Conservation (phyloP, 2,797 vertebrate species). For the Leptatherina wallacei region DNA sequence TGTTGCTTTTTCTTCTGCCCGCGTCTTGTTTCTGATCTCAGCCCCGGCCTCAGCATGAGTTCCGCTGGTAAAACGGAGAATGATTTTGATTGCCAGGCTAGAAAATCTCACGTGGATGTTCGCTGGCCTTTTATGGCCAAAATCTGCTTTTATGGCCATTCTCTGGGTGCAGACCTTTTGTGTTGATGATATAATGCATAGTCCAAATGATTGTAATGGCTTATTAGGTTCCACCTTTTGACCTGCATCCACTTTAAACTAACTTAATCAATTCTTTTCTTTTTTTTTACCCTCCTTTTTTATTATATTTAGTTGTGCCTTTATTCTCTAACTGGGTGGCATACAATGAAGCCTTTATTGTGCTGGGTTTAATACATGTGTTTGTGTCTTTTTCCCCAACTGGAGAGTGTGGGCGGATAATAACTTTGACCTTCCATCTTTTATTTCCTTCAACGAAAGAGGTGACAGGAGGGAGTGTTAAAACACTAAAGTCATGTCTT, state of each 20-base stretch:
- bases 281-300: background rate
- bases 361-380: background rate
- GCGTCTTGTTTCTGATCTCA: conserved; percentile 41
- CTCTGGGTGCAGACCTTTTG: conserved; percentile 37
- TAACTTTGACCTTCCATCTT: conserved; percentile 37
- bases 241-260: background rate
- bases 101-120: conserved; percentile 33
- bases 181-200: conserved; percentile 33
- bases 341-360: background rate
- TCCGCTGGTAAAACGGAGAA: conserved; percentile 41
- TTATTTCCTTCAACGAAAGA: background rate
- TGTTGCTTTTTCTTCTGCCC: conserved; percentile 4
- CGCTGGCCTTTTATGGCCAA: conserved; percentile 64
- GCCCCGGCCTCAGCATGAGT: conserved; percentile 30
- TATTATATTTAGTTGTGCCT: background rate
- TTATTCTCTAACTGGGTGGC: background rate
- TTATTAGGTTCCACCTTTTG: conserved; percentile 13
- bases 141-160: conserved; percentile 37
- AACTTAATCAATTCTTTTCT: background rate
- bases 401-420: background rate
- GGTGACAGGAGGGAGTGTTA: too few relatives aligned
- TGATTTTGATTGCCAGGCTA: conserved; percentile 48
- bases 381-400: background rate
- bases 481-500: background rate
- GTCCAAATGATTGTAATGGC: conserved; percentile 24